A percentile compares a stretch with the other conserved stretches of the same genome.
Evolutionary conservation across 1,140 invertebrate genomes (phyloP).

Genomic region (Lepidurus packardi): DNA sequence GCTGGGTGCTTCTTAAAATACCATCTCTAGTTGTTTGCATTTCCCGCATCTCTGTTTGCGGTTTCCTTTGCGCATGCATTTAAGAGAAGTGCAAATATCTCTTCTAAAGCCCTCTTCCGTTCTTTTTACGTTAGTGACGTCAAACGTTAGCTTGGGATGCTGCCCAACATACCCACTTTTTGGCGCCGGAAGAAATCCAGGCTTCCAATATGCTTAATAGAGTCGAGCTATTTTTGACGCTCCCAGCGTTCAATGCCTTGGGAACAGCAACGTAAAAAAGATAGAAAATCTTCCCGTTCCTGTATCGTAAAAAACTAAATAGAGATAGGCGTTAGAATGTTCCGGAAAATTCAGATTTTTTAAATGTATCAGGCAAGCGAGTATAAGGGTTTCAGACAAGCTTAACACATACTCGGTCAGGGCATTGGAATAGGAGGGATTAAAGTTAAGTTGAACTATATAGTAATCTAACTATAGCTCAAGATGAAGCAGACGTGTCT

Average conservation of each 20-base stretch:
- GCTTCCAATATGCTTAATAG: conserved; percentile 19
- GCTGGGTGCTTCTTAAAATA: too few relatives aligned
- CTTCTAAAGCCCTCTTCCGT: background rate
- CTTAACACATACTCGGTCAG: too few relatives aligned
- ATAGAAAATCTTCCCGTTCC: background rate
- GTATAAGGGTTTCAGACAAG: too few relatives aligned
- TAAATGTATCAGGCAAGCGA: too few relatives aligned
- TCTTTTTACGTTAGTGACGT: conserved; percentile 15
- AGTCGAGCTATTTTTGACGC: conserved; percentile 11
- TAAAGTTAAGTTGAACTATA: background rate
- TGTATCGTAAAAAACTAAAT: too few relatives aligned
- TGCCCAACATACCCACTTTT: conserved; percentile 15
- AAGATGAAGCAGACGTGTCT: background rate
- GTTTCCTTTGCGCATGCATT: background rate
- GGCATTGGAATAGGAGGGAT: too few relatives aligned
- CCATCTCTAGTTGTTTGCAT: too few relatives aligned
- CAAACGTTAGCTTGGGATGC: conserved; percentile 13
- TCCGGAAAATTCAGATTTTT: too few relatives aligned
- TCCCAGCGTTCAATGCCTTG: background rate
- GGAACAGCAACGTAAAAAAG: conserved; percentile 4
- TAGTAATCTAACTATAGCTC: background rate
- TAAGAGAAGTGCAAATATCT: background rate
- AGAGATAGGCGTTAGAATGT: too few relatives aligned
- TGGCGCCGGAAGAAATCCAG: conserved; percentile 17
- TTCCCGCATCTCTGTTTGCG: background rate